phyloP scores from a whole-genome alignment of 1,140 invertebrate species.

The Zaprionus lachaisei region DNA sequence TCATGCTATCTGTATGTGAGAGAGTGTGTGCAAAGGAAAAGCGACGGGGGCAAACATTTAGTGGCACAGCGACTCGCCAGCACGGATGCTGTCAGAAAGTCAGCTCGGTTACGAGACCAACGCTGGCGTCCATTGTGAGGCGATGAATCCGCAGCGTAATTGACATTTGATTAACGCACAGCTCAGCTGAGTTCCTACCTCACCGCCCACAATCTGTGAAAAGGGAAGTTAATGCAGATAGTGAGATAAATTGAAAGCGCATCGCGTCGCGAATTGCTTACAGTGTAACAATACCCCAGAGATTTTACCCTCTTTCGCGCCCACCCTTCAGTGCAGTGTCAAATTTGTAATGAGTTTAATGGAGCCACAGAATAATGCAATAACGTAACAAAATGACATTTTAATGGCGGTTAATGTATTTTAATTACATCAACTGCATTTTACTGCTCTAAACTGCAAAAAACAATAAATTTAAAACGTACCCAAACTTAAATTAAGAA shows the following conservation, averaged over 20 bases:
- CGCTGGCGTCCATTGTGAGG: constrained; percentile 44
- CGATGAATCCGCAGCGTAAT: constrained; percentile 63
- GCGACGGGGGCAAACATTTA: constrained; percentile 14
- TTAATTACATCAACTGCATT: constrained; percentile 63
- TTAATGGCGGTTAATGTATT: constrained; percentile 74
- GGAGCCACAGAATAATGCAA: constrained; percentile 60
- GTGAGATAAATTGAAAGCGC: constrained; percentile 62
- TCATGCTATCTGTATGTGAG: neutral
- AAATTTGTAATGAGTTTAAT: constrained; percentile 78
- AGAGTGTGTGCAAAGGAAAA: neutral
- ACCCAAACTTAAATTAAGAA: neutral
- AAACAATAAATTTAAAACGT: neutral
- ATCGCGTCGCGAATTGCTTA: constrained; percentile 32
- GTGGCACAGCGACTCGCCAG: constrained; percentile 22
- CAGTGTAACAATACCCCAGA: constrained; percentile 4
- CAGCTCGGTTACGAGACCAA: neutral
- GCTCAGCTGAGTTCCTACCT: constrained; percentile 28
- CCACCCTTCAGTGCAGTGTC: constrained; percentile 36
- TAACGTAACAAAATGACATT: constrained; percentile 67
- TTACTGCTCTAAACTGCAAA: constrained; percentile 41
- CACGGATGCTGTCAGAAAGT: constrained; percentile 10
- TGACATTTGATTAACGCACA: constrained; percentile 78
- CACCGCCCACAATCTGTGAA: constrained; percentile 10
- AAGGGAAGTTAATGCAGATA: constrained; percentile 52
- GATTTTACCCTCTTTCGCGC: neutral